These are phyloP conservation scores for Fratercula arctica DNA, from an alignment of 2,797 vertebrate species.

Conservation along the genomic window DNA sequence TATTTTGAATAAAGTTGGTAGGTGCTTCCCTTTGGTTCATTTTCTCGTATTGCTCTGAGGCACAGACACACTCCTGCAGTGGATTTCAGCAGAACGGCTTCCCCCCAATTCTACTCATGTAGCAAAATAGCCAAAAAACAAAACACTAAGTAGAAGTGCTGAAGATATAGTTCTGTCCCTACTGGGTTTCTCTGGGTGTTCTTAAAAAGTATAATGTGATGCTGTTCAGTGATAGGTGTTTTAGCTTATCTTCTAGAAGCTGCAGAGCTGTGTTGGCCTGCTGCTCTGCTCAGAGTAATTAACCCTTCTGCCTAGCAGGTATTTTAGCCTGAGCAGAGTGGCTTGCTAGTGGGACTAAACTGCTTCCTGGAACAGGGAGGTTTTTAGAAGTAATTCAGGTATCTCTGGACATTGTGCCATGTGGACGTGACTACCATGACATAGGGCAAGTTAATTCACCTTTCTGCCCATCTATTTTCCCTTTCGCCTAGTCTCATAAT, in stretches of 20 bases:
- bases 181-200: not conserved
- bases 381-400: not conserved
- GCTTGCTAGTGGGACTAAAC: not conserved
- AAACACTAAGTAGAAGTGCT: not conserved
- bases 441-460: not conserved
- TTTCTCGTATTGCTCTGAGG: not conserved
- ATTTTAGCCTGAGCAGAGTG: not conserved
- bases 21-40: not conserved
- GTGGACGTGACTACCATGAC: not conserved
- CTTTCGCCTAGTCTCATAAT: not conserved
- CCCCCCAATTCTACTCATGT: too few relatives aligned
- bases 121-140: not conserved
- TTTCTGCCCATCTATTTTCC: not conserved
- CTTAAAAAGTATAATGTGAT: not conserved
- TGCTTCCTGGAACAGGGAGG: not conserved
- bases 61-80: not conserved
- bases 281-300: not conserved
- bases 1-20: not conserved
- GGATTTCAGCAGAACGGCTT: not conserved
- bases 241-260: not conserved
- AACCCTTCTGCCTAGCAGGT: not conserved
- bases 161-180: not conserved
- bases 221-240: not conserved
- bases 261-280: not conserved
- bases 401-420: not conserved